Evolutionary conservation across 2,113 vertebrate genomes (phyloP).

Genomic region (pig (Sus scrofa)): T2T-Sscrofa CM000812.6:48607501-48608000

Average conservation of each 20-base stretch:
- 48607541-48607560: neutral
- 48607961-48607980: slow-evolving; percentile 38
- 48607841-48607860: neutral
- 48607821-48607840: neutral
- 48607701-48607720: neutral
- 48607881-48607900: neutral
- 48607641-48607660: neutral
- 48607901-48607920: neutral
- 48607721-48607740: neutral
- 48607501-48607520: neutral
- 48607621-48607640: neutral
- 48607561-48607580: neutral
- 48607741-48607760: neutral
- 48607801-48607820: too few relatives aligned
- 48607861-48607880: neutral
- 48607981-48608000: neutral
- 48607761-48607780: neutral
- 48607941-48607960: neutral
- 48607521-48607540: neutral
- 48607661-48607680: neutral
- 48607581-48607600: neutral
- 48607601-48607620: neutral
- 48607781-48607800: neutral
- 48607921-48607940: neutral
- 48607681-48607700: neutral